Percentiles rank a stretch among this genome's conserved stretches.
Evolutionary conservation across 2,888 invertebrate genomes (phyloP).

Genomic region (Parascotia fuliginaria): DNA sequence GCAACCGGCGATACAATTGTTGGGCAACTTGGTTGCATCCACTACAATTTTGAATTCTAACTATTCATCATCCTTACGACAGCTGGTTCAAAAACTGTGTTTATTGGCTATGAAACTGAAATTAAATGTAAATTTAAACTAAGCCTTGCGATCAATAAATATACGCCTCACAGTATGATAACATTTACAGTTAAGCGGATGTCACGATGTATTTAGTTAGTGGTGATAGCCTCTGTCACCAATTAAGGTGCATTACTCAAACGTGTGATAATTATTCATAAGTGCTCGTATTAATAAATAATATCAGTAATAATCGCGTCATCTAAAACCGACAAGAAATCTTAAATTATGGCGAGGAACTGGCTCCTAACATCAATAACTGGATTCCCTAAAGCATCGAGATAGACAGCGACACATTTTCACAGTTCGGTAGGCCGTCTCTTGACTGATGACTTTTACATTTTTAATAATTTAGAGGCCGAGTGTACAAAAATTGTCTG

Average conservation of each 20-base stretch:
- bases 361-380: not conserved
- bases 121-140: conserved; percentile 19
- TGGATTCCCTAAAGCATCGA: not conserved
- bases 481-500: conserved; percentile 68
- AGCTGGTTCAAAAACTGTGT: conserved; percentile 9
- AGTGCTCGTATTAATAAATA: conserved; percentile 41
- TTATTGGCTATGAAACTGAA: conserved; percentile 19
- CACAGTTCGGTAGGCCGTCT: conserved; percentile 14
- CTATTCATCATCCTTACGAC: conserved; percentile 9
- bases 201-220: conserved; percentile 78
- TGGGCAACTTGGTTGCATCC: conserved; percentile 13
- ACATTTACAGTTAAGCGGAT: conserved; percentile 72
- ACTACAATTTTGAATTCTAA: conserved; percentile 15
- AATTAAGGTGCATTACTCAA: conserved; percentile 79
- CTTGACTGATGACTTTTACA: conserved; percentile 34
- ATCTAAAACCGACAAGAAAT: conserved; percentile 1
- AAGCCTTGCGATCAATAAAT: conserved; percentile 19
- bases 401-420: conserved; percentile 5
- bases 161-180: conserved; percentile 48
- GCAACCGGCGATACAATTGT: conserved; percentile 40
- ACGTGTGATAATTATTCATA: conserved; percentile 76
- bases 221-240: conserved; percentile 76
- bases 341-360: not conserved
- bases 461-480: conserved; percentile 54
- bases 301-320: conserved; percentile 15